Percentiles rank a stretch among this genome's conserved stretches.
These are phyloP conservation scores for Epinephelus moara DNA, from an alignment of 2,113 vertebrate species.

Conservation along the genomic window DNA sequence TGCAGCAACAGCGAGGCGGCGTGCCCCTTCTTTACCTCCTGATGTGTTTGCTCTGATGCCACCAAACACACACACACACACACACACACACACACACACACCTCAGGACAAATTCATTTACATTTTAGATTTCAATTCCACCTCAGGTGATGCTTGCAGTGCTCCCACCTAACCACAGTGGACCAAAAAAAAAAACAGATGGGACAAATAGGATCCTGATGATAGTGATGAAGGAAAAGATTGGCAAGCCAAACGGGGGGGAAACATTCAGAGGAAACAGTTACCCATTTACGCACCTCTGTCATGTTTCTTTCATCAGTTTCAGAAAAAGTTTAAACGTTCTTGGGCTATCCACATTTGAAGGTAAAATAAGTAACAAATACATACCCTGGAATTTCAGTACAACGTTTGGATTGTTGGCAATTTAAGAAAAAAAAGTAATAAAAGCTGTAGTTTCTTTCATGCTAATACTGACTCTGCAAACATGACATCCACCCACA, in stretches of 20 bases:
- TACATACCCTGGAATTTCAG: too few species aligned
- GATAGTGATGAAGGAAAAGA: background rate
- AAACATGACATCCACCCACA: too few species aligned
- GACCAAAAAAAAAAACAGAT: background rate
- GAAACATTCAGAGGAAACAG: background rate
- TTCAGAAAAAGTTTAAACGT: too few species aligned
- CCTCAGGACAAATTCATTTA: constrained; percentile 49
- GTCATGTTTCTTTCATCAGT: too few species aligned
- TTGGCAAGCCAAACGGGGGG: too few species aligned
- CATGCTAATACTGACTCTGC: too few species aligned
- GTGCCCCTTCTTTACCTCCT: constrained; percentile 50
- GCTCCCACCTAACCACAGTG: background rate
- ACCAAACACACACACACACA: constrained; percentile 38
- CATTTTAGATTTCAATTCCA: constrained; percentile 65
- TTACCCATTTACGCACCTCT: too few species aligned
- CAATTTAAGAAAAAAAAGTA: too few species aligned
- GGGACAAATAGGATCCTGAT: background rate
- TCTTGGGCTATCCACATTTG: too few species aligned
- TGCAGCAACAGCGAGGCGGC: constrained; percentile 45
- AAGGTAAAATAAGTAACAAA: too few species aligned
- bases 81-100: constrained; percentile 28
- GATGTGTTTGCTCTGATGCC: constrained; percentile 50
- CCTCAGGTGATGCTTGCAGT: constrained; percentile 27
- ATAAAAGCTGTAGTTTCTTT: too few species aligned
- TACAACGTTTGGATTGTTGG: too few species aligned